A percentile compares a stretch with the other conserved stretches of the same genome.
phyloP scores from a whole-genome alignment of 2,113 vertebrate species.

The Scomber japonicus region DNA sequence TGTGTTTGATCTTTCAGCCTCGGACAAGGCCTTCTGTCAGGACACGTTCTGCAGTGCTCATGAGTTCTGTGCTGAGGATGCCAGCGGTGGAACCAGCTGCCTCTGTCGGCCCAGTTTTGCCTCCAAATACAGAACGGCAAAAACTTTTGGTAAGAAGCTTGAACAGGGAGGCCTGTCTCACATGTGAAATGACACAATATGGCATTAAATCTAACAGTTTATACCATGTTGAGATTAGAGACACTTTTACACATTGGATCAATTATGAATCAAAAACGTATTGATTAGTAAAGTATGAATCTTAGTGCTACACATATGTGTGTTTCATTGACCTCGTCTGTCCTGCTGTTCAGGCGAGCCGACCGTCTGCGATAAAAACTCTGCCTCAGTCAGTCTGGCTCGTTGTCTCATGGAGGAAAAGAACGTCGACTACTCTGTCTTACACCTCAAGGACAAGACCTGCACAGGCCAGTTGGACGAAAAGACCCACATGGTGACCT shows the following conservation, averaged over 20 bases:
- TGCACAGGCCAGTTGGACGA: constrained; percentile 39
- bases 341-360: constrained; percentile 33
- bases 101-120: constrained; percentile 47
- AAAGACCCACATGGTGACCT: constrained; percentile 47
- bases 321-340: not conserved
- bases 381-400: constrained; percentile 26
- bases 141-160: constrained; percentile 26
- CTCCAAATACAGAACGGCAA: constrained; percentile 11
- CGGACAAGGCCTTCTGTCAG: constrained; percentile 19
- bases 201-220: too few species aligned
- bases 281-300: too few species aligned
- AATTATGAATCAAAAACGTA: too few species aligned
- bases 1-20: not conserved
- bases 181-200: too few species aligned
- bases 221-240: too few species aligned
- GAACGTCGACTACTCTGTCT: constrained; percentile 5
- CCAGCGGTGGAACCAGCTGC: constrained; percentile 3
- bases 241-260: too few species aligned
- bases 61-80: constrained; percentile 42
- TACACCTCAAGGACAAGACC: constrained; percentile 44
- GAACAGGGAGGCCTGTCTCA: too few species aligned
- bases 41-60: constrained; percentile 50
- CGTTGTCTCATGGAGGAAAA: constrained; percentile 58
- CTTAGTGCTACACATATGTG: too few species aligned
- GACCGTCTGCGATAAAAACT: not conserved